These are phyloP conservation scores for Megaptera novaeangliae DNA, from an alignment of 2,113 vertebrate species.

Conservation along the genomic window DNA sequence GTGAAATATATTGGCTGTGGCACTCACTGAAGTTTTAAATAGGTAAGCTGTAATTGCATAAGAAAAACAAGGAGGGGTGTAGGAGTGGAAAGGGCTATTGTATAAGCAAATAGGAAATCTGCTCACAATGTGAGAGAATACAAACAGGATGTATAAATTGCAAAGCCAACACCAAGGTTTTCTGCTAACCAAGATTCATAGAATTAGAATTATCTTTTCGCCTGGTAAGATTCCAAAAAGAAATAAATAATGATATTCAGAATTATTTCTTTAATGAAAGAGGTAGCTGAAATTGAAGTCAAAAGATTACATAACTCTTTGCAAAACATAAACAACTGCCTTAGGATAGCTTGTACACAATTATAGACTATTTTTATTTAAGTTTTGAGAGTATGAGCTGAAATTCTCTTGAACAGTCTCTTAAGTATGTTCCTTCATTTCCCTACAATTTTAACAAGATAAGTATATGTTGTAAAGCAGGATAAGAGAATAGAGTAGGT, in stretches of 20 bases:
- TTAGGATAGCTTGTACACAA: background rate
- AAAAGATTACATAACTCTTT: slow-evolving; percentile 59
- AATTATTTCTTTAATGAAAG: slow-evolving; percentile 63
- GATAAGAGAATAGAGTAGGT: background rate
- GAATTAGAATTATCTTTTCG: slow-evolving; percentile 56
- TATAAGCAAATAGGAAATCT: slow-evolving; percentile 55
- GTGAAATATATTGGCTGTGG: background rate
- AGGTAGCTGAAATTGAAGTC: slow-evolving; percentile 65
- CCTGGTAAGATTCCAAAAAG: slow-evolving; percentile 41
- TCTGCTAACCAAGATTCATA: slow-evolving; percentile 53
- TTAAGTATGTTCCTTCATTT: background rate
- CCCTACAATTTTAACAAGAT: background rate
- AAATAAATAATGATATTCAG: slow-evolving; percentile 57
- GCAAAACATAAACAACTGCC: slow-evolving; percentile 19
- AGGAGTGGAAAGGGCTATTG: background rate
- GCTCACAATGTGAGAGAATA: slow-evolving; percentile 26
- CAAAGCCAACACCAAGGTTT: slow-evolving; percentile 47
- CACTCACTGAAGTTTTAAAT: slow-evolving; percentile 26
- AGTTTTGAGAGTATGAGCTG: background rate
- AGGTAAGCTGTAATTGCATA: background rate
- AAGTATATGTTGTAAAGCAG: background rate
- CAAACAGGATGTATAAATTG: slow-evolving; percentile 62
- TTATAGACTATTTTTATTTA: background rate
- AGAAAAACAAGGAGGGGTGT: background rate
- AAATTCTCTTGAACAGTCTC: background rate